Conservation (phyloP, 2,113 vertebrate species). For the Heterotis niloticus region DNA sequence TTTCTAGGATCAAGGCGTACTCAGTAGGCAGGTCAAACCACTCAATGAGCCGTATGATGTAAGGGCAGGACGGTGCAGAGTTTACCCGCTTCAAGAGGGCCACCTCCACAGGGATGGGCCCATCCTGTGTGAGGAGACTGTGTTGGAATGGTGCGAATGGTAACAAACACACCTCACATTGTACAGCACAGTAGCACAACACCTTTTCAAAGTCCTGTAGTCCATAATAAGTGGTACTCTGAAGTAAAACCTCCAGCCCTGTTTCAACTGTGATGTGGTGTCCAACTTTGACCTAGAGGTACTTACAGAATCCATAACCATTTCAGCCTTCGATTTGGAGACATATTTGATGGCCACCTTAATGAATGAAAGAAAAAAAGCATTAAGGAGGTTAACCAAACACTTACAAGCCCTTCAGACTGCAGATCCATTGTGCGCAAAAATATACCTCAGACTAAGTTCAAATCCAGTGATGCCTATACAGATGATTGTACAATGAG, state of each 20-base stretch:
- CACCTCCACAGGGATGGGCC: slow-evolving; percentile 45
- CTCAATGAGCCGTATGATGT: slow-evolving; percentile 49
- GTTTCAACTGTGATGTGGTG: neutral
- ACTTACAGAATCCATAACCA: slow-evolving; percentile 47
- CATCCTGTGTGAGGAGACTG: slow-evolving; percentile 34
- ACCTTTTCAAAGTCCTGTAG: neutral
- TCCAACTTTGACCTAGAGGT: neutral
- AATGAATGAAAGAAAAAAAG: neutral
- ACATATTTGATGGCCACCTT: slow-evolving; percentile 57
- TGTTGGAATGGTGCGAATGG: neutral
- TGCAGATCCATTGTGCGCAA: too few species aligned
- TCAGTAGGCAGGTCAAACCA: slow-evolving; percentile 46
- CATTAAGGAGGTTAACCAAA: neutral
- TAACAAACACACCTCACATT: neutral
- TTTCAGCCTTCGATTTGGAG: slow-evolving; percentile 33
- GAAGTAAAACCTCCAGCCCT: neutral
- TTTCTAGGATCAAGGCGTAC: slow-evolving; percentile 52
- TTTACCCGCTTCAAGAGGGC: slow-evolving; percentile 47
- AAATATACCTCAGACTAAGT: neutral
- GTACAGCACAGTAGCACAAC: neutral
- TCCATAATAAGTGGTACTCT: neutral
- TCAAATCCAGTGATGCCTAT: neutral
- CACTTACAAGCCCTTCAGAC: neutral
- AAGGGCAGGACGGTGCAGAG: slow-evolving; percentile 25
- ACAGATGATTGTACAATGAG: neutral